These are phyloP conservation scores for Passer montanus DNA, from an alignment of 2,113 vertebrate genomes.

Conservation along the genomic window DNA sequence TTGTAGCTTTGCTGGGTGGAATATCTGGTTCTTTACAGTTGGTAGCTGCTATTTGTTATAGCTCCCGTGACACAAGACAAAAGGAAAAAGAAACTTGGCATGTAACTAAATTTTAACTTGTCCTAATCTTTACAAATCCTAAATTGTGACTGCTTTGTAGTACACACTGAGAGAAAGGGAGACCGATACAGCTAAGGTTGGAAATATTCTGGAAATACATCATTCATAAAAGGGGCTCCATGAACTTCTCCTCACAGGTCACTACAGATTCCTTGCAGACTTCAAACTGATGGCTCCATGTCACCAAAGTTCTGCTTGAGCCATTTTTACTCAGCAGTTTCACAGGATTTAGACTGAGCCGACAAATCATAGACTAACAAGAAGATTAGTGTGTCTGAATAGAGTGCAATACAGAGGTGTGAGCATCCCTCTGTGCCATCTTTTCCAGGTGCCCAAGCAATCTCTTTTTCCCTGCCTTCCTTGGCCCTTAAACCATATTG, in stretches of 20 bases:
- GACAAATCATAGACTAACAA: slow-evolving; percentile 67
- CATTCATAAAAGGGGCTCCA: background rate
- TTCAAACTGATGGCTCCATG: slow-evolving; percentile 66
- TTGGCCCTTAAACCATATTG: background rate
- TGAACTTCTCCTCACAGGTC: background rate
- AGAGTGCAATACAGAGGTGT: slow-evolving; percentile 43
- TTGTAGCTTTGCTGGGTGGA: background rate
- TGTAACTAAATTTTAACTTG: slow-evolving; percentile 26
- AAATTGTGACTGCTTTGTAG: background rate
- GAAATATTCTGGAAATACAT: background rate
- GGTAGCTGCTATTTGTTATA: background rate
- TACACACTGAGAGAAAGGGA: background rate
- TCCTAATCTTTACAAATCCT: slow-evolving; percentile 46
- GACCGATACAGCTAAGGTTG: background rate
- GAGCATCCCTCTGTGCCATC: slow-evolving; percentile 70
- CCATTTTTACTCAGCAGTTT: slow-evolving; percentile 44
- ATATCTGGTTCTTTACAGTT: background rate
- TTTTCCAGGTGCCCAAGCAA: background rate
- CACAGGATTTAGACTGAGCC: slow-evolving; percentile 58
- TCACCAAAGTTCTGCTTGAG: slow-evolving; percentile 50
- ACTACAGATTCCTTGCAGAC: background rate
- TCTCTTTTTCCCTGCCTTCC: background rate
- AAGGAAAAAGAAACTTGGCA: background rate
- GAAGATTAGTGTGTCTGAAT: slow-evolving; percentile 67
- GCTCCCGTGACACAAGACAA: background rate